phyloP scores from a whole-genome alignment of 23 tunicate genomes.

The Ascidia mentula region DNA sequence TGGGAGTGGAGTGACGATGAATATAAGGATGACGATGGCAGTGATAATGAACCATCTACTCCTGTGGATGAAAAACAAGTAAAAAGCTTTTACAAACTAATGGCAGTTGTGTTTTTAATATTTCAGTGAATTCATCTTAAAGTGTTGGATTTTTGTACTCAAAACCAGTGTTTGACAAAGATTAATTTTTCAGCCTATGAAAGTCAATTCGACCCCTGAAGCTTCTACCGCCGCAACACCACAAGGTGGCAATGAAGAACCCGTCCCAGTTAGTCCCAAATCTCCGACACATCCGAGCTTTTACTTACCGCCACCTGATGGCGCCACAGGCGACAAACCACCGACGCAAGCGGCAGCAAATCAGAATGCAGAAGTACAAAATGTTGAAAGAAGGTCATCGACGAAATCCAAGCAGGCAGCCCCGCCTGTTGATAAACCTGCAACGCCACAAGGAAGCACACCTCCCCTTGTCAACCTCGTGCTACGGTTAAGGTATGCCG shows the following conservation, averaged over 20 bases:
- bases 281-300: constrained; percentile 67
- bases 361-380: neutral
- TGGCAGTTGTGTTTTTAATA: too few relatives aligned
- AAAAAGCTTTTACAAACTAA: too few relatives aligned
- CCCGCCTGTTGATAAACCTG: neutral
- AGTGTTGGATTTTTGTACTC: too few relatives aligned
- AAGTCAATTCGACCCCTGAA: neutral
- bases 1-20: constrained; percentile 99
- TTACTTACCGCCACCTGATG: constrained; percentile 20
- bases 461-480: constrained; percentile 33
- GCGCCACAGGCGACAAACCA: constrained; percentile 12
- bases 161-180: too few relatives aligned
- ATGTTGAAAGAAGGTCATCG: neutral
- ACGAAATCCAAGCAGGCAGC: neutral
- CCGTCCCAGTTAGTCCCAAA: constrained; percentile 41
- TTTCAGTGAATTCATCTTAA: too few relatives aligned
- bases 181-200: neutral
- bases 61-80: neutral
- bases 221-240: neutral
- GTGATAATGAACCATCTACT: neutral
- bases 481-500: constrained; percentile 31
- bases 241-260: neutral
- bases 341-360: neutral
- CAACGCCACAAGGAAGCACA: neutral
- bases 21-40: constrained; percentile 4